These are phyloP conservation scores for Megamerina dolium DNA, from an alignment of 2,888 invertebrate species.

Conservation along the genomic window DNA sequence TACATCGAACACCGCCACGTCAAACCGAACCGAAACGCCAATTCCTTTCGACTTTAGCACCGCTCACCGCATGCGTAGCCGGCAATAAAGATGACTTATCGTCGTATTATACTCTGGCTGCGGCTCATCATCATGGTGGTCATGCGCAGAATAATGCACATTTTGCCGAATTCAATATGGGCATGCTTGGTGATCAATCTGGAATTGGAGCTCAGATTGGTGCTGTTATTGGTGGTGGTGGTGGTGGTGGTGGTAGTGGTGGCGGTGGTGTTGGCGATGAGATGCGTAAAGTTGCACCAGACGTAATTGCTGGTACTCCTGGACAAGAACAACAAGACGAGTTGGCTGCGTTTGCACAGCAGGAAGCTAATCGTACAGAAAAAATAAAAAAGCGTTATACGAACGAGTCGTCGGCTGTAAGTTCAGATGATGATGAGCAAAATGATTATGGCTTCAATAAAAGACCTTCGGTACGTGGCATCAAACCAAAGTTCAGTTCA, in stretches of 20 bases:
- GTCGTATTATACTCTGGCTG: conserved; percentile 57
- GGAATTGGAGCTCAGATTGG: conserved; percentile 11
- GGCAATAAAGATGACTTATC: conserved; percentile 55
- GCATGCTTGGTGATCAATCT: conserved; percentile 45
- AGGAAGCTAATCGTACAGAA: conserved; percentile 76
- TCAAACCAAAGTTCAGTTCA: conserved; percentile 79
- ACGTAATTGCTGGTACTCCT: conserved; percentile 63
- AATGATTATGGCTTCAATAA: conserved; percentile 87
- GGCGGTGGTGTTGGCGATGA: conserved; percentile 50
- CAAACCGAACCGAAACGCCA: conserved; percentile 65
- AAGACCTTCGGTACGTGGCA: conserved; percentile 82
- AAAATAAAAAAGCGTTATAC: conserved; percentile 69
- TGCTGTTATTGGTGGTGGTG: conserved; percentile 38
- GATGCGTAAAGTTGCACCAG: conserved; percentile 59
- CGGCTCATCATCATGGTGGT: conserved; percentile 48
- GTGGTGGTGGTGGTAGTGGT: conserved; percentile 24
- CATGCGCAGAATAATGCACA: conserved; percentile 52
- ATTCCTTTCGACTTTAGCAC: conserved; percentile 72
- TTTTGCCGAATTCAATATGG: conserved; percentile 63
- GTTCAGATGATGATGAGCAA: conserved; percentile 66
- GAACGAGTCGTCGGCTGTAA: conserved; percentile 50
- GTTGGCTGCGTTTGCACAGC: conserved; percentile 76
- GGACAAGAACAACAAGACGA: conserved; percentile 67
- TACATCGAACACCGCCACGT: conserved; percentile 48
- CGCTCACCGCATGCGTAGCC: conserved; percentile 70